Evolutionary conservation across 2,797 vertebrate species (phyloP), one percentile per base, ranked within the genome.

Genomic region (Argyrosomus regius): DNA sequence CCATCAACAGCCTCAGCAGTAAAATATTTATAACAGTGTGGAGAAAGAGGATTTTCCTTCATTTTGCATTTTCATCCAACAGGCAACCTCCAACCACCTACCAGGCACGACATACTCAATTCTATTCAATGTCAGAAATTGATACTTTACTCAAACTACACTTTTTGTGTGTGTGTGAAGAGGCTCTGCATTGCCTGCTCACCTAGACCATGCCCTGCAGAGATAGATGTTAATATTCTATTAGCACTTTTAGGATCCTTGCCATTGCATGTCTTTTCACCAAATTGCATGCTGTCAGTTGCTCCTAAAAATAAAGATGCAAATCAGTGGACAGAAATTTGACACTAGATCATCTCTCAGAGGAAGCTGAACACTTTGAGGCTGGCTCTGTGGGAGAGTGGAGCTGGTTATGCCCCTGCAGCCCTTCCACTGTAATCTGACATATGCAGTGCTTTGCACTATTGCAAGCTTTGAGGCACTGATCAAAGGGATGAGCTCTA

Each of bases 401-500:
- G 62, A 78, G 71, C 76, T 45, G 83, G 61, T 67, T 78, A 20
- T 71, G 82, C 72, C 81, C 86, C 85, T 90, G 83, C 86, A 90
- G 89, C 72, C 82, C 71, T 84, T 86, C 85, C 86, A 81, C 75
- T 69, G 56, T 87, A 83, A 88, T 84, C 84, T 87, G 88, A 84
- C 86, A 82, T 82, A 82, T 75, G 84, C 85, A 79, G 72, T 35
- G 72, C 85, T 89, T 86, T 87, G 88, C 89, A 88, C 84, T 78
- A 81, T 87, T 83, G 67, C 76, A 77, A 68, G 83, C 88, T 92
- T 82, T 86, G 87, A 89, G 89, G 82, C 82, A 57, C 74, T 73
- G 90, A 92, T 92, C 90, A 93, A 93, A 91, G 75, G 72, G 75
- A 62, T 3, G 18, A 80, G 87, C 73, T 80, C 76, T 67, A 90